Evolutionary conservation across 2,797 vertebrate genomes (phyloP).

Genomic region (Pantherophis alleghaniensis): DNA sequence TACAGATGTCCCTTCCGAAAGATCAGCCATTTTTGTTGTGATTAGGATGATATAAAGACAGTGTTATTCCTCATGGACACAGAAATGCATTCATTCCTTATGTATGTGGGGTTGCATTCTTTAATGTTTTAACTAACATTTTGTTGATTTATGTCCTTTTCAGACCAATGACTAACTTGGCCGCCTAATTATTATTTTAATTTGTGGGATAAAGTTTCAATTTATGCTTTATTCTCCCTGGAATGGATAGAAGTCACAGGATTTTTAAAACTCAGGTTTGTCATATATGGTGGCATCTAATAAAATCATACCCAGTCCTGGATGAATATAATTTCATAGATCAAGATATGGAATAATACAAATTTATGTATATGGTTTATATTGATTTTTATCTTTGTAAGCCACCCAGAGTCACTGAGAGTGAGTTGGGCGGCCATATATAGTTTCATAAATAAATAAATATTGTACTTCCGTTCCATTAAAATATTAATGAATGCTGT

Average conservation of each 20-base stretch:
- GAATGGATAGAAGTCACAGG: slow-evolving; percentile 11
- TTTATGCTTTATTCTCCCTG: neutral
- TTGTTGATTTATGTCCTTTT: slow-evolving; percentile 40
- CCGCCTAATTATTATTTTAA: neutral
- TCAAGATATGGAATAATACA: slow-evolving; percentile 34
- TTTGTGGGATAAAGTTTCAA: neutral
- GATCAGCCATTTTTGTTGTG: slow-evolving; percentile 38
- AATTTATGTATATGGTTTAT: neutral
- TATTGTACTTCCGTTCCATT: neutral
- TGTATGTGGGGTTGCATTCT: slow-evolving; percentile 20
- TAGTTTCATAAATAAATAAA: neutral
- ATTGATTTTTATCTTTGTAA: neutral
- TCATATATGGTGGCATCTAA: slow-evolving; percentile 11
- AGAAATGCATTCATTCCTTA: slow-evolving; percentile 18
- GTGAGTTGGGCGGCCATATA: neutral
- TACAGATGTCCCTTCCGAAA: slow-evolving; percentile 19
- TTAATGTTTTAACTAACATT: slow-evolving; percentile 24
- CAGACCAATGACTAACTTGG: slow-evolving; percentile 9
- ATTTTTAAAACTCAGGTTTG: slow-evolving; percentile 26
- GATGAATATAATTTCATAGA: slow-evolving; percentile 37
- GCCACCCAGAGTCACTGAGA: neutral
- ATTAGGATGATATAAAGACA: slow-evolving; percentile 35
- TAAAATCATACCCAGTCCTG: slow-evolving; percentile 21
- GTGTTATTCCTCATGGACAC: slow-evolving; percentile 9
- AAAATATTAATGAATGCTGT: neutral